Conservation (phyloP, 2,888 invertebrate genomes). For the Pristionchus fissidentatus region DNA sequence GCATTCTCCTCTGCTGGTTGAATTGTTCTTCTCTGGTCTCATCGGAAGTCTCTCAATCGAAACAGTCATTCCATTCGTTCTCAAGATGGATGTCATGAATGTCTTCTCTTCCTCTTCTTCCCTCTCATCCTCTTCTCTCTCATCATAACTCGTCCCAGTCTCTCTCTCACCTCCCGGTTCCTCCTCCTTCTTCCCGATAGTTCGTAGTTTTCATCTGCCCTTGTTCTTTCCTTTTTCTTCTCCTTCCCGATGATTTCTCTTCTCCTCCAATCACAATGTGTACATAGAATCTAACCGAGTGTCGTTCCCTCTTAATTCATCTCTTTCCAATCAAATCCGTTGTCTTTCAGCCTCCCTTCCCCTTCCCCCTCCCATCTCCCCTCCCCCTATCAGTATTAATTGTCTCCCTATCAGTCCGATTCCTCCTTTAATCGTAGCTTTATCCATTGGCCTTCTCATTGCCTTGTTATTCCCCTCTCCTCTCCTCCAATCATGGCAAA, state of each 20-base stretch:
- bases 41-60: slow-evolving; percentile 94
- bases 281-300: slow-evolving; percentile 34
- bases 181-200: background rate
- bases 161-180: background rate
- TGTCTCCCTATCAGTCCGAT: too few relatives aligned
- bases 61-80: slow-evolving; percentile 91
- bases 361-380: slow-evolving; percentile 1
- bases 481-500: background rate
- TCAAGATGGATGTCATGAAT: slow-evolving; percentile 79
- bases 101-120: slow-evolving; percentile 55
- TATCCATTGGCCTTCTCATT: background rate
- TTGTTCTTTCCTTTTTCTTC: background rate
- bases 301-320: slow-evolving; percentile 19
- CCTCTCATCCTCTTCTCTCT: background rate
- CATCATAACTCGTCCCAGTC: slow-evolving; percentile 15
- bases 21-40: slow-evolving; percentile 91
- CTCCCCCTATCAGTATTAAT: too few relatives aligned
- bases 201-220: background rate
- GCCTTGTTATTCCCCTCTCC: background rate
- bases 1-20: slow-evolving; percentile 84
- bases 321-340: background rate
- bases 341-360: background rate
- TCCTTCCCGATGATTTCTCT: slow-evolving; percentile 18
- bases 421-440: background rate
- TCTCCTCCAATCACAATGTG: background rate